Evolutionary conservation across 2,113 vertebrate genomes (phyloP).

Genomic region (Columba livia): DNA sequence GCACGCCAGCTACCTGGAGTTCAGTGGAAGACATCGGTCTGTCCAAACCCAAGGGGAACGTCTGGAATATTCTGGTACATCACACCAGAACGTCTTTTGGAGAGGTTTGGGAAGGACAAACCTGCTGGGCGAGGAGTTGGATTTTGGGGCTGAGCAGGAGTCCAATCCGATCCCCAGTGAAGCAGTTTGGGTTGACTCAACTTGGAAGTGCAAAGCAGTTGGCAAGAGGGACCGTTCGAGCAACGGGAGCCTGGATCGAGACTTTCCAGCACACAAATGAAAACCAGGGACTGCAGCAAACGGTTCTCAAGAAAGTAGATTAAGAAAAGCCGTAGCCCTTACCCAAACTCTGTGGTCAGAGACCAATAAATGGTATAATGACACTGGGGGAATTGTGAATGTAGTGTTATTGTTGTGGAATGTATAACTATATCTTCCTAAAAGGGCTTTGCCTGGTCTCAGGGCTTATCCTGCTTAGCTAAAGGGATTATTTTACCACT

Average conservation of each 20-base stretch:
- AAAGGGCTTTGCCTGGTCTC: not conserved
- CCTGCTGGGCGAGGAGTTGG: not conserved
- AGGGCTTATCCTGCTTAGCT: not conserved
- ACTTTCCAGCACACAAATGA: not conserved
- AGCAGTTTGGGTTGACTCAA: not conserved
- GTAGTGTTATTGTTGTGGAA: not conserved
- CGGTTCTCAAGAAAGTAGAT: not conserved
- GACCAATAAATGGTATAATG: not conserved
- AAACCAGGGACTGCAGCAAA: not conserved
- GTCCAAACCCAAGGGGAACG: not conserved
- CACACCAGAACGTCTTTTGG: not conserved
- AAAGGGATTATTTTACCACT: constrained; percentile 11
- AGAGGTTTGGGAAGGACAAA: not conserved
- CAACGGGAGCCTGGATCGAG: not conserved
- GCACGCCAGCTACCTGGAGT: not conserved
- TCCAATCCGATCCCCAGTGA: not conserved
- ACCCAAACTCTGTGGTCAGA: not conserved
- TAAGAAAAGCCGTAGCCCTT: not conserved
- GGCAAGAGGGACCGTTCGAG: not conserved
- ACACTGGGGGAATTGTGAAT: not conserved
- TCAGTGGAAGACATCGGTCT: fast-evolving
- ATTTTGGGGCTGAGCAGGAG: not conserved
- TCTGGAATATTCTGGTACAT: not conserved
- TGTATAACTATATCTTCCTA: not conserved
- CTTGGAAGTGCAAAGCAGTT: not conserved